Conservation (phyloP, 2,888 invertebrate genomes). For the Nephrotoma appendiculata region DNA sequence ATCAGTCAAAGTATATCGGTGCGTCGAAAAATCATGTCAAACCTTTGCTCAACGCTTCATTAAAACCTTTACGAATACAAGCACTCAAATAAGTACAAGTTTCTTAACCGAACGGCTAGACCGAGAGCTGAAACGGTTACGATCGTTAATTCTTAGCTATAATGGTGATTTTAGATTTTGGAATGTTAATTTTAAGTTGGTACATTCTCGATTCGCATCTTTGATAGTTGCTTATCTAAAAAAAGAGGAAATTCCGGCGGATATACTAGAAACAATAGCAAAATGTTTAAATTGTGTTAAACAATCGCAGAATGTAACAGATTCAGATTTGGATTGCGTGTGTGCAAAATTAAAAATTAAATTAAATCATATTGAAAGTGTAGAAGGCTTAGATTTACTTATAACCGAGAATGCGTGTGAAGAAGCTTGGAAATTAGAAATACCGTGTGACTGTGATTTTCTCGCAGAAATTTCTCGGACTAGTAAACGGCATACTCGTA, state of each 20-base stretch:
- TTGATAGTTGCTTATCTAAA: constrained; percentile 44
- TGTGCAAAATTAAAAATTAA: background rate
- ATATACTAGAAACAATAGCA: constrained; percentile 1
- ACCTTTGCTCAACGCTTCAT: constrained; percentile 58
- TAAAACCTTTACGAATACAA: constrained; percentile 40
- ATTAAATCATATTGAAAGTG: background rate
- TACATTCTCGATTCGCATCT: constrained; percentile 49
- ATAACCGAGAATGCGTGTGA: constrained; percentile 42
- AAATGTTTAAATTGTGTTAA: background rate
- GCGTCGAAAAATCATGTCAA: constrained; percentile 43
- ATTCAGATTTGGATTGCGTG: background rate
- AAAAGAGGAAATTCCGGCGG: constrained; percentile 21
- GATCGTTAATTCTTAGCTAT: constrained; percentile 50
- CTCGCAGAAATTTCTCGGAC: constrained; percentile 32
- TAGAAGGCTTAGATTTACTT: background rate
- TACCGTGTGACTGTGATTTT: constrained; percentile 45
- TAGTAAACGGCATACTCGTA: constrained; percentile 33
- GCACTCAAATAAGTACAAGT: constrained; percentile 36
- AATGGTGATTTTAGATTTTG: constrained; percentile 51
- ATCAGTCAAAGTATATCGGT: constrained; percentile 30
- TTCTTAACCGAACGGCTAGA: constrained; percentile 44
- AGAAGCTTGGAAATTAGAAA: constrained; percentile 40
- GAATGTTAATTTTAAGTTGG: constrained; percentile 45
- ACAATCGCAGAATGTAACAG: background rate
- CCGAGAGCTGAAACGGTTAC: constrained; percentile 51